Percentiles rank a stretch among this genome's conserved stretches.
These are phyloP conservation scores for Lucifuga dentata DNA, from an alignment of 2,113 vertebrate species.

Conservation along the genomic window DNA sequence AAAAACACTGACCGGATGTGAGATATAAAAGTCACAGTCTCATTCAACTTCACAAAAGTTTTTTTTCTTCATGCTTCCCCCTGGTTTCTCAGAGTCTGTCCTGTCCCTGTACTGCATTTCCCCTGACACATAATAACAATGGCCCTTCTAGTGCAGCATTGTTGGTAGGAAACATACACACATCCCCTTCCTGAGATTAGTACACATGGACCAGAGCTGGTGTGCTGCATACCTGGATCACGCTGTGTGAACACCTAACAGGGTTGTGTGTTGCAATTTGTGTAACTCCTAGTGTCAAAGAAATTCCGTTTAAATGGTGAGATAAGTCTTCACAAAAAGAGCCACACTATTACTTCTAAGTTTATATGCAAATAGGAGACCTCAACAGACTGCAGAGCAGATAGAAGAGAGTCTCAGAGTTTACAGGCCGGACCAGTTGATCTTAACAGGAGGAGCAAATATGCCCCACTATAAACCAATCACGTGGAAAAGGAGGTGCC, in stretches of 20 bases:
- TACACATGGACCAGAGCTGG: constrained; percentile 17
- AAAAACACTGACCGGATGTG: constrained; percentile 5
- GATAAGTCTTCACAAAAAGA: too few species aligned
- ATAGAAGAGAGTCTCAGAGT: too few species aligned
- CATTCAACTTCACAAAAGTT: background rate
- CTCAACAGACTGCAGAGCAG: too few species aligned
- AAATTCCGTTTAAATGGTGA: too few species aligned
- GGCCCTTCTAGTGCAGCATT: constrained; percentile 16
- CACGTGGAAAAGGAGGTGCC: too few species aligned
- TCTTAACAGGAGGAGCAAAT: too few species aligned
- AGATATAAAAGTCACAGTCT: background rate
- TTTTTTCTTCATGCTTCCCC: constrained; percentile 7
- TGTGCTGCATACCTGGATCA: constrained; percentile 14
- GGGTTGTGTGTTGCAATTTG: background rate
- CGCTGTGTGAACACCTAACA: constrained; percentile 32
- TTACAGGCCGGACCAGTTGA: too few species aligned
- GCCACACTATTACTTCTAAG: too few species aligned
- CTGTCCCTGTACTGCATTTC: constrained; percentile 17
- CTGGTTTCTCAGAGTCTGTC: constrained; percentile 19
- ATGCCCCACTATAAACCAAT: too few species aligned
- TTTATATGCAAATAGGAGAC: too few species aligned
- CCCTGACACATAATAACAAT: constrained; percentile 59
- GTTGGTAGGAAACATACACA: constrained; percentile 68
- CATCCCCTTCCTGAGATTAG: constrained; percentile 68
- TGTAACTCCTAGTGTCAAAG: background rate